Base-by-base conservation (phyloP, 2,113 vertebrate species). In the Pelecanus crispus region DNA sequence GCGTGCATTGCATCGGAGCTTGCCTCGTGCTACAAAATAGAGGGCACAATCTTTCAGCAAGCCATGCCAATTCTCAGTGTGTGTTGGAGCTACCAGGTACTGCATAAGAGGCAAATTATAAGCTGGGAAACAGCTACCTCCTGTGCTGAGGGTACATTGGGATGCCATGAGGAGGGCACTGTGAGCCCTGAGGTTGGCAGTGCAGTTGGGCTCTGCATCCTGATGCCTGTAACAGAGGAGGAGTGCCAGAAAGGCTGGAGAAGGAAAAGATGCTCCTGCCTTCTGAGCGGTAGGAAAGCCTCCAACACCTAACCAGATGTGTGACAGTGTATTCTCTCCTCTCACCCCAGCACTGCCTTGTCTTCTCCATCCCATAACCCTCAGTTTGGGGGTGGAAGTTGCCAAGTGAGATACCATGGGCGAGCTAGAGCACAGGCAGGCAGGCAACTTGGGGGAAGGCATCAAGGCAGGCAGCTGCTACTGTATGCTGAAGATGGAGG, bases 401-500 rank as follows among this genome's bases (percentile, higher is more conserved):
- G 18, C 65, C 47, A 42, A 67, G 10, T 1, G 7, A 82, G 73
- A 40, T 13, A 20, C 11, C 9, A 8, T 0, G 10, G 18, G 4
- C 36, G 24, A 84, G 22, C 40, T 38, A 7, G 18, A 68, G 29
- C 17, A 70, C 22, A 62, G 56, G 55, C 55, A 58, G 34, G 36
- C 25, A n/a, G 53, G 29, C 36, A 66, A 0, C 21, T 8, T 0
- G 0, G 13, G 13, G 44, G 19, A 18, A 53, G 55, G 32, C 28
- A 90, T 45, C 24, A 49, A 59, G 42, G 15, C 47, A 58, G 32
- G 21, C 4, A 6, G 21, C 38, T 79, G 15, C 61, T 49, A 5
- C 17, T 50, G 58, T 34, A 13, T 18, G 8, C 34, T 59, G 29
- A 32, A 29, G 59, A 28, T 56, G 49, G 49, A 65, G 29, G 36